Evolutionary conservation across 2,888 invertebrate species (phyloP), one percentile per base, ranked within the genome.

Genomic region (Hoplodrina blanda): DNA sequence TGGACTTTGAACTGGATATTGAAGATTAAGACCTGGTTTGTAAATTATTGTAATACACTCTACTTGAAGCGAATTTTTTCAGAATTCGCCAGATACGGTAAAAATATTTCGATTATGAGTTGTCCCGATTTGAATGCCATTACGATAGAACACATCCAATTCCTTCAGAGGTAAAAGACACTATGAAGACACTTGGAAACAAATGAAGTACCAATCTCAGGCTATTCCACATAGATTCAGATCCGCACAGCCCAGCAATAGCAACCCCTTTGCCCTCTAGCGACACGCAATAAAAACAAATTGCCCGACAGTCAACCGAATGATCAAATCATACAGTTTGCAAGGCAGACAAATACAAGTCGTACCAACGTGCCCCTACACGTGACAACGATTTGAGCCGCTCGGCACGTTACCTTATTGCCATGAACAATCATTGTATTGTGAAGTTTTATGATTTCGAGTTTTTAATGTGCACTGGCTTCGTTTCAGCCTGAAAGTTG

Each of bases 321-420:
- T 53, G 50, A 61, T 71, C 52, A 77, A 72, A 62, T 56, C 76
- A 25, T 37, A 53, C 50, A 50, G 44, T 62, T 72, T 50, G 76
- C 53, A 25, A 49, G 25, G 49, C n/a, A 69, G 66, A 66, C 66
- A 19, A 56, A 13, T 52, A 66, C 66, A 19, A 56, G 17, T 52
- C 60, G 37, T 62, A 41, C 41, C 13, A 41, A 41, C 41, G 41
- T 41, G 41, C 41, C 13, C n/a, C 7, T 44, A 60, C 78, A 80
- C 73, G 83, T 82, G 83, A 82, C 64, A 59, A 25, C 25, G 62
- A 75, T 77, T 69, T 50, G 61, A 37, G 10, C 25, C 59, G 72
- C 52, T 54, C 49, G 44, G 20, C 19, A 46, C 56, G 52, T 66
- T 37, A 37, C 55, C 25, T 62, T 63, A 64, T 37, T 52, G 46